phyloP scores from a whole-genome alignment of 2,888 invertebrate species.

The Chaitophorus viminalis region DNA sequence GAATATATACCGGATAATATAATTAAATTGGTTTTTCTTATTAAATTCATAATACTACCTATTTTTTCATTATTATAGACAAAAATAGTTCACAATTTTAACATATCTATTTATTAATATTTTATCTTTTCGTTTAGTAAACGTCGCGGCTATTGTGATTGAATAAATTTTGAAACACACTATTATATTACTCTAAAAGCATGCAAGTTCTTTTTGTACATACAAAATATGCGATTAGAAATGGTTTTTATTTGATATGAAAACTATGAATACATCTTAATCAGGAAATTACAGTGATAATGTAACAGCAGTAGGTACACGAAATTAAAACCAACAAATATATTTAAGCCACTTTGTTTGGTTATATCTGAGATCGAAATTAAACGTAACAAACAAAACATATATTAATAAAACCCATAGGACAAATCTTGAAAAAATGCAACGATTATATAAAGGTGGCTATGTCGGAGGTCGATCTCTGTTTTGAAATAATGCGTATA shows the following conservation, averaged over 20 bases:
- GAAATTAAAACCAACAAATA: background rate
- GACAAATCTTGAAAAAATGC: too few species aligned
- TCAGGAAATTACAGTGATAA: background rate
- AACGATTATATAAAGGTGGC: too few species aligned
- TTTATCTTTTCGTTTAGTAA: background rate
- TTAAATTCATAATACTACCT: background rate
- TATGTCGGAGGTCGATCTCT: too few species aligned
- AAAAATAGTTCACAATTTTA: constrained; percentile 15
- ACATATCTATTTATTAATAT: background rate
- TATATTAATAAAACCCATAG: too few species aligned
- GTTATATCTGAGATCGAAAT: too few species aligned
- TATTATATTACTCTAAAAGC: too few species aligned
- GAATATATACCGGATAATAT: background rate
- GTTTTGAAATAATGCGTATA: too few species aligned
- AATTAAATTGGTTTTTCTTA: too few species aligned
- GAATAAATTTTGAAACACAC: constrained; percentile 26
- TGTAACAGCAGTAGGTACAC: constrained; percentile 1
- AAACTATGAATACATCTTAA: background rate
- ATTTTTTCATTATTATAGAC: background rate
- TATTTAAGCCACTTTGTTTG: too few species aligned
- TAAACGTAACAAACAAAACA: background rate
- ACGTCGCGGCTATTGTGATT: constrained; percentile 31
- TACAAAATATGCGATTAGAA: background rate
- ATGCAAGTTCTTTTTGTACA: constrained; percentile 9
- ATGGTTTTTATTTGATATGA: background rate